phyloP scores from a whole-genome alignment of 2,888 invertebrate genomes.

The Clunio marinus region DNA sequence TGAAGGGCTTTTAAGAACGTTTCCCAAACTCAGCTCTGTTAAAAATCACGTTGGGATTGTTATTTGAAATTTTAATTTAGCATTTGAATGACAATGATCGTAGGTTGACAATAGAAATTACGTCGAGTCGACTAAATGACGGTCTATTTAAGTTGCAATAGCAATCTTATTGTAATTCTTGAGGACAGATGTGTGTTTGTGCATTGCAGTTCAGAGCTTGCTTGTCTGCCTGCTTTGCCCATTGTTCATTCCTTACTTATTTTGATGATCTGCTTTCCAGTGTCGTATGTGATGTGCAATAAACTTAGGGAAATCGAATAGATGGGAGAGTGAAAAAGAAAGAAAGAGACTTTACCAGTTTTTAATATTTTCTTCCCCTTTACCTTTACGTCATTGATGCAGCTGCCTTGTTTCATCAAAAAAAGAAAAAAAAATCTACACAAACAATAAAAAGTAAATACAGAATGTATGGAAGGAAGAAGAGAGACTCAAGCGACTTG shows the following conservation, averaged over 20 bases:
- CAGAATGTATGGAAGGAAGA: conserved; percentile 2
- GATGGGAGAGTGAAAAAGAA: background rate
- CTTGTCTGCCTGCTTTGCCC: background rate
- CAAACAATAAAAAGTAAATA: conserved; percentile 27
- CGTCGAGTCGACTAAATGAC: too few relatives aligned
- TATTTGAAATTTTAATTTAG: too few relatives aligned
- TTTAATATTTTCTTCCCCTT: conserved; percentile 33
- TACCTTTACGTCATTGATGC: conserved; percentile 38
- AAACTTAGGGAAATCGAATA: background rate
- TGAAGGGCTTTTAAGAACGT: too few relatives aligned
- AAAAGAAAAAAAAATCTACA: conserved; percentile 8
- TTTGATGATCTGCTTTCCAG: background rate
- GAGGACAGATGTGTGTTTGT: background rate
- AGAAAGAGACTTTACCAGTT: conserved; percentile 9
- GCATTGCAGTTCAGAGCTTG: background rate
- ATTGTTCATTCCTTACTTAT: too few relatives aligned
- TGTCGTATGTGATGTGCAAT: too few relatives aligned
- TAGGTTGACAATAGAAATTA: too few relatives aligned
- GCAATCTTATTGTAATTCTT: conserved; percentile 11
- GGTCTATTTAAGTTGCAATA: too few relatives aligned
- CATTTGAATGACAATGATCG: background rate
- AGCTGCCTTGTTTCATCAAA: conserved; percentile 37
- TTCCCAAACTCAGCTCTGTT: too few relatives aligned
- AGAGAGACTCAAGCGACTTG: conserved; percentile 1
- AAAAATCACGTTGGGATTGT: too few relatives aligned